Conservation (phyloP, 2,113 vertebrate genomes). For the Chroicocephalus ridibundus region DNA sequence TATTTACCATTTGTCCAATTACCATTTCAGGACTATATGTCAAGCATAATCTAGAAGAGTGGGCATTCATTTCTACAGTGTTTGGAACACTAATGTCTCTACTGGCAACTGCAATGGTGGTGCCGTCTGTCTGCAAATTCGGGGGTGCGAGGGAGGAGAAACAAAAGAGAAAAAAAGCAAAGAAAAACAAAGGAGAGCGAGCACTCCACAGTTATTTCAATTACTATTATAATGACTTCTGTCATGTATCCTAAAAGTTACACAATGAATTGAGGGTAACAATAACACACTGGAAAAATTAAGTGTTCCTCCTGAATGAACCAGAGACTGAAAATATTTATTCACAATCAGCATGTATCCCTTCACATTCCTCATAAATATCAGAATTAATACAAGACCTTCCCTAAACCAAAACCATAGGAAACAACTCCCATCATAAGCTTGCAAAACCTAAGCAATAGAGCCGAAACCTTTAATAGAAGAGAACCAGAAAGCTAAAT, state of each 20-base stretch:
- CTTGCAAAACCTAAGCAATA: background rate
- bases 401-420: background rate
- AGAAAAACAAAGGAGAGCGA: background rate
- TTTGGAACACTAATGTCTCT: background rate
- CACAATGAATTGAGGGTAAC: background rate
- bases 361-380: background rate
- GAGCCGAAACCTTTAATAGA: background rate
- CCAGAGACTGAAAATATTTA: background rate
- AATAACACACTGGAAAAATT: background rate
- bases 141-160: accelerated
- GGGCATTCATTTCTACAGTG: background rate
- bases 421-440: background rate
- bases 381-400: background rate
- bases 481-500: background rate
- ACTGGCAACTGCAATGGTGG: background rate
- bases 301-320: background rate
- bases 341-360: background rate
- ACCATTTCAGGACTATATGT: background rate
- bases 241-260: background rate
- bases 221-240: background rate
- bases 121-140: background rate
- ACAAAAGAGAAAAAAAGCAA: no score
- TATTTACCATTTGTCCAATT: background rate
- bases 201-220: background rate
- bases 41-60: background rate